Conservation (phyloP, 2,888 invertebrate species). For the Chouioia cunea region DNA sequence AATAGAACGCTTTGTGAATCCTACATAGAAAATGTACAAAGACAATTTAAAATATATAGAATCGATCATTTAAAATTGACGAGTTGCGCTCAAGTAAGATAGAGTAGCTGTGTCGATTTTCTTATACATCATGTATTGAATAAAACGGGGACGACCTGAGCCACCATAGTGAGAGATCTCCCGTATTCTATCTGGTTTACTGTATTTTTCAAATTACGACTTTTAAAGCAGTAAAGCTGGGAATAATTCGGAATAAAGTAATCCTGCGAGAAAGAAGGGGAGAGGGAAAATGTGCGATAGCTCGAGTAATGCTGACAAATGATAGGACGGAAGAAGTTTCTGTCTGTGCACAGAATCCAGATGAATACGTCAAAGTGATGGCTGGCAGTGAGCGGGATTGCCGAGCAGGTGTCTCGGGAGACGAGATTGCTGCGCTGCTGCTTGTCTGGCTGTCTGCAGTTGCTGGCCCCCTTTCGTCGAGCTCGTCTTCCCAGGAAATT, state of each 20-base stretch:
- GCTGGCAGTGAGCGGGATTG: slow-evolving; percentile 22
- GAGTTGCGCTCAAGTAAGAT: background rate
- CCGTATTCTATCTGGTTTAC: background rate
- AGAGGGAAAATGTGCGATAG: slow-evolving; percentile 22
- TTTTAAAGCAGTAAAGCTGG: background rate
- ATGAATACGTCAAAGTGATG: slow-evolving; percentile 49
- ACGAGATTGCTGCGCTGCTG: background rate
- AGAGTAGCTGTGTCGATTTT: background rate
- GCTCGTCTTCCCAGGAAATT: slow-evolving; percentile 47
- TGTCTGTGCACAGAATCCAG: slow-evolving; percentile 20
- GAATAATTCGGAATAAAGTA: slow-evolving; percentile 1
- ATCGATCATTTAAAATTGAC: slow-evolving; percentile 11
- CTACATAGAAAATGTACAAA: background rate
- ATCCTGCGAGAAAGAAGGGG: slow-evolving; percentile 12
- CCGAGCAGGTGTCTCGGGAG: slow-evolving; percentile 28
- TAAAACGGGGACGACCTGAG: slow-evolving; percentile 3
- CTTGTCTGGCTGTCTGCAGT: no score
- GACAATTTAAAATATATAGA: background rate
- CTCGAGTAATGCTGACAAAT: slow-evolving; percentile 30
- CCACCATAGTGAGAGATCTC: background rate
- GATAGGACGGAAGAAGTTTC: slow-evolving; percentile 1
- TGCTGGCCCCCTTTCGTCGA: slow-evolving; percentile 11
- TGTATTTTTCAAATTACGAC: slow-evolving; percentile 9
- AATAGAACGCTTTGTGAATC: no score
- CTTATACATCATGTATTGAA: background rate